Base-by-base conservation (phyloP, 2,113 vertebrate genomes). In the Sinocyclocheilus anshuiensis region DNA sequence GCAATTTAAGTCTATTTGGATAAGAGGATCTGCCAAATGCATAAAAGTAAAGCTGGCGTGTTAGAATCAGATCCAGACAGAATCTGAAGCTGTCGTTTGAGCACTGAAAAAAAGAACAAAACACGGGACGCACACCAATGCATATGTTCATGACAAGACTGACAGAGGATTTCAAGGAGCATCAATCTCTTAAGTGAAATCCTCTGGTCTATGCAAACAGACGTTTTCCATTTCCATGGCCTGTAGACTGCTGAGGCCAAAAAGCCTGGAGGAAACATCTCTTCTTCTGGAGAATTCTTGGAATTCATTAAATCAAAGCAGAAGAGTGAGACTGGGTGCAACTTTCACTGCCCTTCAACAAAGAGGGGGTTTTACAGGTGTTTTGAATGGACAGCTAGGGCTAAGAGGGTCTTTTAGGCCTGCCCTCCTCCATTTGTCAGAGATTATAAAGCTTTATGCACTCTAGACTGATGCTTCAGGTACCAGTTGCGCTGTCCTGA, bases 141-240 rank as follows among this genome's bases (percentile, higher is more conserved):
- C 36, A 81, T 18, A 81, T 63, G n/a, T 77, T 81, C 61, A 48
- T 63, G 61, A 81, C n/a, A 81, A 67, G 61, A 50, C 39, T 67
- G 61, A 81, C 59, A 67, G 39, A 67, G 16, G 65, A 67, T 81
- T 81, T 81, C 42, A 48, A 67, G 77, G 77, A 61, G 77, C 55
- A 80, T 80, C 77, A 80, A 63, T 80, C 57, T 65, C 59, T 81
- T 65, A 81, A 81, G 39, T 48, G 59, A 81, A 81, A 81, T 50
- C 42, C 42, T 67, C 61, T 48, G 6, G 79, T 48, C 57, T 63
- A 57, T 16, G 13, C 36, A 81, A 81, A 77, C 79, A 81, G 79
- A 45, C 42, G 33, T 65, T 81, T 81, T 67, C 59, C n/a, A 67
- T 67, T 65, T 81, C 61, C 63, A 48, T 45, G 79, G 61, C 61